Base-by-base conservation (phyloP, 1,140 invertebrate species). In the Drosophila prosaltans region DNA sequence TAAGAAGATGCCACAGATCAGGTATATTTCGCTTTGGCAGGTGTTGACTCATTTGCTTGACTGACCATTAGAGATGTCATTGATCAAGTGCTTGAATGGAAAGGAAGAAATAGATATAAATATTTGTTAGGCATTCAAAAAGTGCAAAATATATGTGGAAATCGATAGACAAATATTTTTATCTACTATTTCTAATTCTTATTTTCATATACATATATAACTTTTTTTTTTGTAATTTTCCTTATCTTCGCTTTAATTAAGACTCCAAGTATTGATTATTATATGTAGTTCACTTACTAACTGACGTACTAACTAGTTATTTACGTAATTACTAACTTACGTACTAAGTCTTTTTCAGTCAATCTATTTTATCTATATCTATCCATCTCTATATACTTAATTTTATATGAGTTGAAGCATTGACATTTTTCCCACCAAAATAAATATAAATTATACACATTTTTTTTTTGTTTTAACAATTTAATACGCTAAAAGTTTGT, bases 21-120 rank as follows among this genome's bases (percentile, higher is more conserved):
- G 59, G 54, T 65, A 62, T 72, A 3, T 48, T 55, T 71, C 58
- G 45, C 21, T 32, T 36, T 59, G 82, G 82, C 83, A 86, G 82
- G 82, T 86, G 82, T 86, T 86, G 82, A 86, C 60, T 86, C 82
- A 86, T 76, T 78, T 88, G 76, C 65, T 77, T 80, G 80, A 83
- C 66, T 88, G 41, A 64, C 79, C 75, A 85, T 85, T 85, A 82
- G 75, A 88, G 61, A 71, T 54, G 8, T 69, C 75, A 82, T 86
- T 89, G 82, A 88, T 86, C 83, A 88, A 24, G 16, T 40, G 10
- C 8, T 16, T 59, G 8, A 24, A 40, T 3, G 21, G 3, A 16
- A 39, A 36, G 30, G 28, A 30, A 30, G 28, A 30, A 30, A 36
- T 30, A 32, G 24, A 16, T 24, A 54, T 30, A 30, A 0, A 26